Conservation (phyloP, 2,113 vertebrate genomes). For the Gambusia holbrooki region DNA sequence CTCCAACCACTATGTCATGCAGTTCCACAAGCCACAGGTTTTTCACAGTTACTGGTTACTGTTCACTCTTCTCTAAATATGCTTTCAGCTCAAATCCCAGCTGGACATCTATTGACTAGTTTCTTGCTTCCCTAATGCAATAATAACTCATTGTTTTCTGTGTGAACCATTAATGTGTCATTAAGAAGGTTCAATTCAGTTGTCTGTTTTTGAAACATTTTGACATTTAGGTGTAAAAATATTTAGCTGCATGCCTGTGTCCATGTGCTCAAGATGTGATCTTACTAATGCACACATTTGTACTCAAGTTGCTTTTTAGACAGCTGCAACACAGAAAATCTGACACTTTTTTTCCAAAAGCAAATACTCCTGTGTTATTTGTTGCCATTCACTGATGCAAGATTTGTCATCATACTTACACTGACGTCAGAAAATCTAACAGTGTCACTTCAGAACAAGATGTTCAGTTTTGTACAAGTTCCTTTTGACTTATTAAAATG, state of each 20-base stretch:
- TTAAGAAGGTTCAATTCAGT: too few species aligned
- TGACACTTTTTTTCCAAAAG: neutral
- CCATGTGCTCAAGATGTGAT: neutral
- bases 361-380: neutral
- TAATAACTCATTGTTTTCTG: too few species aligned
- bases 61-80: too few species aligned
- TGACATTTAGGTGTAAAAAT: neutral
- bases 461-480: neutral
- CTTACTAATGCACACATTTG: neutral
- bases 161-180: too few species aligned
- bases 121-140: too few species aligned
- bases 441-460: neutral
- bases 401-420: neutral
- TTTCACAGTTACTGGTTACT: too few species aligned
- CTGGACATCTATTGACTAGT: too few species aligned
- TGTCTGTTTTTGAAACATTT: neutral
- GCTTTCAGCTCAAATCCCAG: too few species aligned
- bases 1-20: too few species aligned
- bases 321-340: neutral
- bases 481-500: neutral
- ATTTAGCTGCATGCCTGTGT: neutral
- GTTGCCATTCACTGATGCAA: neutral
- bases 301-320: neutral
- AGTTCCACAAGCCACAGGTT: too few species aligned
- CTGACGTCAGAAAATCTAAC: neutral